phyloP scores from a whole-genome alignment of 2,113 vertebrate species.

The Gobiocypris rarus region DNA sequence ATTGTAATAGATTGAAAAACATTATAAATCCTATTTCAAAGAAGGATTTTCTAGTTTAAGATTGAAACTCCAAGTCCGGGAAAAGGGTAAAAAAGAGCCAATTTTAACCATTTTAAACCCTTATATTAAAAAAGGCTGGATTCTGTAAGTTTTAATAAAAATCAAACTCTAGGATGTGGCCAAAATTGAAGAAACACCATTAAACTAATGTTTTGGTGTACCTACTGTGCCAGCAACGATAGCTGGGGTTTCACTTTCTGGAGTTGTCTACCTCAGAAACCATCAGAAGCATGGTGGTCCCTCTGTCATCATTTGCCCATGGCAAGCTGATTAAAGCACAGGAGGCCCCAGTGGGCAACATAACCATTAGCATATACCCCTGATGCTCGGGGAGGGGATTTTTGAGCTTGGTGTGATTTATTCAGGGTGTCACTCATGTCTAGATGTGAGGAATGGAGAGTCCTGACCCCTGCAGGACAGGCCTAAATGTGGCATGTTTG shows the following conservation, averaged over 20 bases:
- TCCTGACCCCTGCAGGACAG: slow-evolving; percentile 51
- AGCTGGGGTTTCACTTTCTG: neutral
- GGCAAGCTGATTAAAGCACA: slow-evolving; percentile 38
- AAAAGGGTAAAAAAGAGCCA: too few species aligned
- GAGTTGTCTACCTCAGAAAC: slow-evolving; percentile 6
- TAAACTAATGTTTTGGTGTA: neutral
- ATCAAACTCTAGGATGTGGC: neutral
- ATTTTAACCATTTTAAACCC: too few species aligned
- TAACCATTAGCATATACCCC: neutral
- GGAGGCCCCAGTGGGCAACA: slow-evolving; percentile 18
- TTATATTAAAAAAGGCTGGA: too few species aligned
- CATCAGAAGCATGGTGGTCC: slow-evolving; percentile 27
- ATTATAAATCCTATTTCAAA: neutral
- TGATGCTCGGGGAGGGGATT: slow-evolving; percentile 16
- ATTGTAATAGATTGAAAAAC: neutral
- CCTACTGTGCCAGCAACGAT: slow-evolving; percentile 6
- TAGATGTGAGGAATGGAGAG: slow-evolving; percentile 56
- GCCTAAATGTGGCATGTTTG: slow-evolving; percentile 70
- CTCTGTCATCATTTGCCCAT: slow-evolving; percentile 16
- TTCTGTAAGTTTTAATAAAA: too few species aligned
- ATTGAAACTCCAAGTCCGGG: too few species aligned
- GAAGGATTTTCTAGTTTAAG: neutral
- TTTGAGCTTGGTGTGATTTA: slow-evolving; percentile 55
- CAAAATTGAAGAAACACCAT: neutral
- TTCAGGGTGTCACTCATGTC: slow-evolving; percentile 49